Percentiles rank a stretch among this genome's conserved stretches.
Evolutionary conservation across 2,888 invertebrate genomes (phyloP).

Genomic region (Euproctis similis): DNA sequence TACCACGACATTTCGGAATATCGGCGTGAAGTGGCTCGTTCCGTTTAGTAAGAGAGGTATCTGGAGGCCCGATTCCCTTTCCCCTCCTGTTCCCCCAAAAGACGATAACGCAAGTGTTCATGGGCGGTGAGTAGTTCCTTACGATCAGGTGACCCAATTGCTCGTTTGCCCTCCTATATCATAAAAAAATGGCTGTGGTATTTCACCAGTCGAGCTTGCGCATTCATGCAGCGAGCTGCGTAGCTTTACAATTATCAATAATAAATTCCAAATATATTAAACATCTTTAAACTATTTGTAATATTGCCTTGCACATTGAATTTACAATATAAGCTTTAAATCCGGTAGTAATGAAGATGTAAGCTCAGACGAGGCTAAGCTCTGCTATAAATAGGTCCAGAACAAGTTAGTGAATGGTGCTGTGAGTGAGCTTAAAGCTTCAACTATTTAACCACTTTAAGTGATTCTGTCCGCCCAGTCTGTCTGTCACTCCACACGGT

Average conservation of each 20-base stretch:
- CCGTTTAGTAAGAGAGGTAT: too few species aligned
- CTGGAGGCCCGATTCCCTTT: too few species aligned
- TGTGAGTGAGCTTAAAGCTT: slow-evolving; percentile 24
- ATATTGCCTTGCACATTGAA: not conserved
- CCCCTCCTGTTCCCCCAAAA: too few species aligned
- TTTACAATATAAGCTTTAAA: slow-evolving; percentile 10
- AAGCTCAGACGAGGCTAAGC: slow-evolving; percentile 23
- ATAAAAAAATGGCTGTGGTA: too few species aligned
- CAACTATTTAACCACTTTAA: slow-evolving; percentile 28
- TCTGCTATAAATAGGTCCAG: slow-evolving; percentile 14
- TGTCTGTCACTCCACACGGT: too few species aligned
- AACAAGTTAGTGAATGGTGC: slow-evolving; percentile 16
- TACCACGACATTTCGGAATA: too few species aligned
- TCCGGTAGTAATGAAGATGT: slow-evolving; percentile 19
- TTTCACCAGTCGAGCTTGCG: too few species aligned
- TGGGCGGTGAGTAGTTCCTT: too few species aligned
- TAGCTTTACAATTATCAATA: not conserved
- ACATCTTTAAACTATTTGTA: not conserved
- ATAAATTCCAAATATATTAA: not conserved
- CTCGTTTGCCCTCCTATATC: too few species aligned
- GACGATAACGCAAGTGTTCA: not conserved
- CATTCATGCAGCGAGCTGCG: too few species aligned
- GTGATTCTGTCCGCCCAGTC: slow-evolving; percentile 19
- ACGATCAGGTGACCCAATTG: too few species aligned
- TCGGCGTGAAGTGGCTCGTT: too few species aligned